Evolutionary conservation across 2,797 vertebrate genomes (phyloP).

Genomic region (Capromys pilorides): DNA sequence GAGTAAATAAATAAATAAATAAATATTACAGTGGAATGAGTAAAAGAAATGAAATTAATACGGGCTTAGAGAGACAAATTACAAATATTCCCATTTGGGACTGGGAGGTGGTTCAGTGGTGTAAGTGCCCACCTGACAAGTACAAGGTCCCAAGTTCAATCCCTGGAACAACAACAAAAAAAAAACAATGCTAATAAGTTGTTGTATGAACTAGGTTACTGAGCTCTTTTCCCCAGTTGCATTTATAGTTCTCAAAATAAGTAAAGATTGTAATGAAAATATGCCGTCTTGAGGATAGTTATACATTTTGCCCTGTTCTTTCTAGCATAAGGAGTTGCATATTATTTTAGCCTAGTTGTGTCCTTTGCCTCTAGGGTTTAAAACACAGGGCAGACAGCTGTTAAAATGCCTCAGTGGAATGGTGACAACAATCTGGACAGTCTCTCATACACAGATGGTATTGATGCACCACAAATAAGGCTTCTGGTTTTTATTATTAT

Average conservation of each 20-base stretch:
- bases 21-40: background rate
- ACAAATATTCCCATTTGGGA: too few relatives aligned
- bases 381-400: background rate
- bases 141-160: too few relatives aligned
- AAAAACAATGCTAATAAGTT: background rate
- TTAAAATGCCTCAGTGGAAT: background rate
- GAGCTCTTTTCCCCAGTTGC: background rate
- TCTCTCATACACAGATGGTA: background rate
- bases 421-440: rapidly evolving
- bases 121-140: too few relatives aligned
- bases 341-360: background rate
- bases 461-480: background rate
- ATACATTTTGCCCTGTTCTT: background rate
- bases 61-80: background rate
- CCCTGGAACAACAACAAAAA: too few relatives aligned
- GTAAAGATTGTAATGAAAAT: background rate
- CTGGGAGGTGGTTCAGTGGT: too few relatives aligned
- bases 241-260: background rate
- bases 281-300: background rate
- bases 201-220: background rate
- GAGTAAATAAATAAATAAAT: too few relatives aligned
- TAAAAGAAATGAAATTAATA: background rate
- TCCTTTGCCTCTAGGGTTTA: background rate
- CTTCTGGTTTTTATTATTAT: background rate
- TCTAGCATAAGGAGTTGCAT: too few relatives aligned